Evolutionary conservation across 2,797 vertebrate species (phyloP), one percentile per base, ranked within the genome.

Genomic region (Podargus strigoides): DNA sequence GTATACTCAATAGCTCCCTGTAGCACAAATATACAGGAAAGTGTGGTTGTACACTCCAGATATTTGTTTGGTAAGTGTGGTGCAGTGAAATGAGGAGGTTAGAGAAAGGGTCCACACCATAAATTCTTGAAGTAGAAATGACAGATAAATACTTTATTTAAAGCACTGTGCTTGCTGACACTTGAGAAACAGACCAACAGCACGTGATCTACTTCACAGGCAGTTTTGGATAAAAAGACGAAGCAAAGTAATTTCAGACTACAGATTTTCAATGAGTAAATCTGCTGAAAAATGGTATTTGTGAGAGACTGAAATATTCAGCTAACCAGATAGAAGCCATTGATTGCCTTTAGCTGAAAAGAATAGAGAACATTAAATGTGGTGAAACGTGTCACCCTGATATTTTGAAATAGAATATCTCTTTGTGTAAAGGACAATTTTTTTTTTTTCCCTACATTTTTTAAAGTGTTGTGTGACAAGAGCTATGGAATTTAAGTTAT

Each of bases 61-160:
- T 76, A 68, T 84, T 85, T 37, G 21, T 85, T 78, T 69, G 32
- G 66, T 85, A 87, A 87, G 23, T 21, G 32, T 69, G 59, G 36
- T 70, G n/a, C 28, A 47, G 46, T 73, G 79, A 93, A 88, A 81
- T 20, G 9, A 49, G 49, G 32, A 84, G n/a, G 24, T 46, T 53
- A 86, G 44, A 49, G 62, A 91, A 92, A 79, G 1, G 6, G 27
- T 67, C 73, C 37, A 41, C 32, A 67, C 9, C 4, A 56, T 67
- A 68, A 78, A 91, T 82, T 88, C 74, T 93, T 81, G 55, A 86
- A 90, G 30, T 20, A 76, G 26, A 37, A 41, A 70, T 88, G 70
- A 74, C 67, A 90, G 47, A 55, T 79, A 72, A 94, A 91, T 73
- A 62, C n/a, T 91, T 74, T 81, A 86, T 88, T 86, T 96, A 84